Percentiles rank a stretch among this genome's conserved stretches.
Conservation (phyloP, 2,113 vertebrate species). For the Pseudolaguvia tuberculata region DNA sequence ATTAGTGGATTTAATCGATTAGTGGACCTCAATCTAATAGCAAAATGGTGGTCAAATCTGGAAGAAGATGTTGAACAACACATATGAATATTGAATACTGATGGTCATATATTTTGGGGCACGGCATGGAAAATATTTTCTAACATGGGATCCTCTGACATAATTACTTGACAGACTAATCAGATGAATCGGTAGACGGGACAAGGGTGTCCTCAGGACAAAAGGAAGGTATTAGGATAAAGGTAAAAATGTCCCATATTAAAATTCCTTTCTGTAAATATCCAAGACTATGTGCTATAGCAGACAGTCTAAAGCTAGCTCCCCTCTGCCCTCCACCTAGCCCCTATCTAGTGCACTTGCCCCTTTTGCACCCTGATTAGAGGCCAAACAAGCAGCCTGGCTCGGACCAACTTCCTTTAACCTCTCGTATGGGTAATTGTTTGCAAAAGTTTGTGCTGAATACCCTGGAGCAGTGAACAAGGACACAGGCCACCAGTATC, state of each 20-base stretch:
- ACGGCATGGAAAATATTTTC: no score
- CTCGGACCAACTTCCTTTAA: conserved; percentile 29
- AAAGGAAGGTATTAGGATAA: conserved; percentile 1
- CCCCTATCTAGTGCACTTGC: conserved; percentile 13
- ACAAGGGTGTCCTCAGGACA: background rate
- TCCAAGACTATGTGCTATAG: background rate
- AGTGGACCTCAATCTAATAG: no score
- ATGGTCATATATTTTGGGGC: no score
- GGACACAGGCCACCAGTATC: conserved; percentile 43
- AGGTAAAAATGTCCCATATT: conserved; percentile 36
- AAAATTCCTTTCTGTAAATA: conserved; percentile 6
- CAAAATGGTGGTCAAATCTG: no score
- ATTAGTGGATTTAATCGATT: no score
- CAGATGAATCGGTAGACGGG: background rate
- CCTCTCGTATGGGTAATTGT: conserved; percentile 49
- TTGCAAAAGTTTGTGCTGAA: conserved; percentile 40
- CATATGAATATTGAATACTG: no score
- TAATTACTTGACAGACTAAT: background rate
- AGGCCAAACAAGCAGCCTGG: conserved; percentile 15
- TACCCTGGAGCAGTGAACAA: conserved; percentile 22
- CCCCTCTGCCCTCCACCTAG: conserved; percentile 28
- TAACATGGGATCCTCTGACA: no score
- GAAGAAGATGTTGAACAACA: no score
- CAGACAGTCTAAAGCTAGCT: conserved; percentile 26
- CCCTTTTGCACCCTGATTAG: conserved; percentile 37